These are phyloP conservation scores for Haliclona indistincta DNA, from an alignment of 37 sponge, comb jelly and placozoan species.

Conservation along the genomic window DNA sequence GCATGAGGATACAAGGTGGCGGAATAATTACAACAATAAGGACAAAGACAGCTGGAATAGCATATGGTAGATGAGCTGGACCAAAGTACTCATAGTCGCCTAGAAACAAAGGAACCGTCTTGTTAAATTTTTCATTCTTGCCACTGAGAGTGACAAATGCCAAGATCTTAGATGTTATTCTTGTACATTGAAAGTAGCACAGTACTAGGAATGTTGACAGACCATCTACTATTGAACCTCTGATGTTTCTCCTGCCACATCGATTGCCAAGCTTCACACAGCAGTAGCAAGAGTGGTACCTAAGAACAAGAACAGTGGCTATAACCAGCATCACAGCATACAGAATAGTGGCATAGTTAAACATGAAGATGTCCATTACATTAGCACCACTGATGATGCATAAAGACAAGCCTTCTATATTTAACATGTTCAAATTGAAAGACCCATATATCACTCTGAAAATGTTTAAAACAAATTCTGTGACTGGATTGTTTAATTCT, in stretches of 20 bases:
- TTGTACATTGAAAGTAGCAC: not conserved
- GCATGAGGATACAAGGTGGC: not conserved
- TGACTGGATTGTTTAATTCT: not conserved
- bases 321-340: constrained; percentile 30
- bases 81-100: not conserved
- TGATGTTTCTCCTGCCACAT: not conserved
- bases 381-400: constrained; percentile 30
- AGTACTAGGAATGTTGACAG: not conserved
- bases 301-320: not conserved
- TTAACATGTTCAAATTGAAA: constrained; percentile 26
- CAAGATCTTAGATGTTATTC: not conserved
- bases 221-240: not conserved
- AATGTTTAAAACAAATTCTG: not conserved
- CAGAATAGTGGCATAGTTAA: constrained; percentile 29
- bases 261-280: not conserved
- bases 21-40: not conserved
- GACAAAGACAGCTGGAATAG: not conserved
- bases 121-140: not conserved
- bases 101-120: not conserved
- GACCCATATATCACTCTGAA: constrained; percentile 5
- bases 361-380: constrained; percentile 6
- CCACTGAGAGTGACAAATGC: not conserved
- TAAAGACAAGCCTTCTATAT: constrained; percentile 15
- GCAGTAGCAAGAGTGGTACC: not conserved
- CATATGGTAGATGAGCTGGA: not conserved